phyloP scores from a whole-genome alignment of 2,888 invertebrate species.

The Pandemis cinnamomeana region DNA sequence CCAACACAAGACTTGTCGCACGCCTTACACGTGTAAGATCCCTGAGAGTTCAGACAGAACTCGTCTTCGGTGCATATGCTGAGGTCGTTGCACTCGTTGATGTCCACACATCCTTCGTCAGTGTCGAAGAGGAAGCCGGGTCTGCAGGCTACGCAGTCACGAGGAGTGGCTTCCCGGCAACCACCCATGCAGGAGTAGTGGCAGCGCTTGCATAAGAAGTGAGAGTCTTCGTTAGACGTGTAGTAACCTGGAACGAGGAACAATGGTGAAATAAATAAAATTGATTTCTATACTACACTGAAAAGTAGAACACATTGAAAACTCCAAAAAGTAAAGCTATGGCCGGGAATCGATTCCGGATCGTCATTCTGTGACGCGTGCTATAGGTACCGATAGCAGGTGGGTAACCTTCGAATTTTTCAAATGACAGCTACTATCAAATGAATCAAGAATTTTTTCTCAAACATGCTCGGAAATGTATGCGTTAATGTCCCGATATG shows the following conservation, averaged over 20 bases:
- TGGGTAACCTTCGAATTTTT: no score
- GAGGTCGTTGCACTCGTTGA: conserved; percentile 91
- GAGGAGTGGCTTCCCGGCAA: conserved; percentile 90
- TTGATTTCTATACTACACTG: no score
- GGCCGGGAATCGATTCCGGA: no score
- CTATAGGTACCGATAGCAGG: no score
- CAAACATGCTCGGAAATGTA: no score
- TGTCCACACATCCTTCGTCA: conserved; percentile 91
- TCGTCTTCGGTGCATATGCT: conserved; percentile 86
- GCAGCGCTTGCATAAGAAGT: conserved; percentile 88
- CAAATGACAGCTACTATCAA: no score
- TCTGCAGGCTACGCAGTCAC: conserved; percentile 85
- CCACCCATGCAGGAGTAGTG: conserved; percentile 91
- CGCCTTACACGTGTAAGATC: conserved; percentile 90
- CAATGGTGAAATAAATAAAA: no score
- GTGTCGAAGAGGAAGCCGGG: conserved; percentile 90
- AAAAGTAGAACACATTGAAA: no score
- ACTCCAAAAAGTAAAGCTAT: no score
- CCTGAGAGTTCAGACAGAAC: conserved; percentile 95
- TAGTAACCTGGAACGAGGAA: conserved; percentile 6
- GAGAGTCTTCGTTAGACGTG: not conserved
- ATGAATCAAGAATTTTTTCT: no score
- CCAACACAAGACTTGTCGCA: conserved; percentile 94
- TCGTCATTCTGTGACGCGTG: no score
- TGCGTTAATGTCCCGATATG: no score